Percentiles rank a stretch among this genome's conserved stretches.
Conservation (phyloP, 2,888 invertebrate species). For the Drosophila meridionalis region DNA sequence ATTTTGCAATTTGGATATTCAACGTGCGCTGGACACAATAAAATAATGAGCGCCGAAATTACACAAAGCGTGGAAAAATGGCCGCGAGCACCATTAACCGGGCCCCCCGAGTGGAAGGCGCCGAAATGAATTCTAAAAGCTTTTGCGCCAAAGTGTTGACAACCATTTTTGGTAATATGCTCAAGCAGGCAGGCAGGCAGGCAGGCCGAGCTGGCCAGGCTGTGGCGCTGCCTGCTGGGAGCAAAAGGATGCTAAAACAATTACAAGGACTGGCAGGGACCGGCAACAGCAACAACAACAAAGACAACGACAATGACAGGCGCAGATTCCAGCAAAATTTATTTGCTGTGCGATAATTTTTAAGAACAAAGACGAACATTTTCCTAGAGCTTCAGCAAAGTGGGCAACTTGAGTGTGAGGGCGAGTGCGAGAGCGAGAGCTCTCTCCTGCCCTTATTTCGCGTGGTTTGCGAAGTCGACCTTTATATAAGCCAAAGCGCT, state of each 20-base stretch:
- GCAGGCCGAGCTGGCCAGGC: slow-evolving; percentile 11
- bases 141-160: slow-evolving; percentile 72
- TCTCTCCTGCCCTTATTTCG: background rate
- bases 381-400: slow-evolving; percentile 40
- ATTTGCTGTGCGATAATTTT: slow-evolving; percentile 75
- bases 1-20: slow-evolving; percentile 67
- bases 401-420: slow-evolving; percentile 6
- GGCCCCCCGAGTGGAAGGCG: slow-evolving; percentile 28
- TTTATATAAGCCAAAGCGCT: slow-evolving; percentile 45
- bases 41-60: slow-evolving; percentile 67
- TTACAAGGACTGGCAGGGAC: slow-evolving; percentile 51
- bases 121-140: slow-evolving; percentile 68
- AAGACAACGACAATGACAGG: slow-evolving; percentile 62
- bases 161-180: slow-evolving; percentile 72
- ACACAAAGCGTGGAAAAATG: slow-evolving; percentile 70
- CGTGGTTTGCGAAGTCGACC: slow-evolving; percentile 17
- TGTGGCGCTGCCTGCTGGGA: slow-evolving; percentile 34
- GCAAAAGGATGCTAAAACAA: slow-evolving; percentile 68
- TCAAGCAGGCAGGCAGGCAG: slow-evolving; percentile 38
- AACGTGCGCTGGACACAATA: slow-evolving; percentile 61
- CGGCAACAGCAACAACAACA: slow-evolving; percentile 22
- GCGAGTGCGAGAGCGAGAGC: background rate
- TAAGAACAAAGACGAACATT: slow-evolving; percentile 64
- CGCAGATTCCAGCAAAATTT: slow-evolving; percentile 69
- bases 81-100: slow-evolving; percentile 60